phyloP scores from a whole-genome alignment of 2,888 invertebrate species.

The Endotricha flammealis region DNA sequence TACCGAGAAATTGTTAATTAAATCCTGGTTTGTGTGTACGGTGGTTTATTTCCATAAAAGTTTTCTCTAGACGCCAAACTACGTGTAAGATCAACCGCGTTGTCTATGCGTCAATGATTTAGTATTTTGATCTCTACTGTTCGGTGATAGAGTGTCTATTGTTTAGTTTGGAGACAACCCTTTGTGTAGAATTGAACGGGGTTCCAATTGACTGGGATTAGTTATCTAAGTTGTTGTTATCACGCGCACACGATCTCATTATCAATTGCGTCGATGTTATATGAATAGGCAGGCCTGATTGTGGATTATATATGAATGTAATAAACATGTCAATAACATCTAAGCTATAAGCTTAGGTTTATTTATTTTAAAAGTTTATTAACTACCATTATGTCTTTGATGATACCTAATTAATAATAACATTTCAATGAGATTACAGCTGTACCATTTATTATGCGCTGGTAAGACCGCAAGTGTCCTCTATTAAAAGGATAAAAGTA shows the following conservation, averaged over 20 bases:
- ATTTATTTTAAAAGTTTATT: too few species aligned
- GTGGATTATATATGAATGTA: conserved; percentile 7
- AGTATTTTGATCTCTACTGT: not conserved
- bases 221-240: conserved; percentile 36
- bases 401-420: too few species aligned
- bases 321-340: conserved; percentile 14
- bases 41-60: too few species aligned
- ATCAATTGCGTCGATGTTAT: conserved; percentile 25
- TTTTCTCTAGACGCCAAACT: conserved; percentile 32
- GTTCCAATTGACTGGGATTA: conserved; percentile 39
- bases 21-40: too few species aligned
- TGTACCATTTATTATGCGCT: too few species aligned
- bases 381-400: too few species aligned
- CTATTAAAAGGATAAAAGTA: too few species aligned
- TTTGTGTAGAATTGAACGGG: not conserved
- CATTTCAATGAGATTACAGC: not conserved
- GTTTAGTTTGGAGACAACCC: not conserved
- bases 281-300: conserved; percentile 19
- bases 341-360: too few species aligned
- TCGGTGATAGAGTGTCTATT: not conserved
- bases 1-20: too few species aligned
- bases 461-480: too few species aligned
- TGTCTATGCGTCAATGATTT: not conserved
- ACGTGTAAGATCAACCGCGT: conserved; percentile 29
- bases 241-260: conserved; percentile 34